Conservation (phyloP, 2,888 invertebrate genomes). For the Junonia oenone region DNA sequence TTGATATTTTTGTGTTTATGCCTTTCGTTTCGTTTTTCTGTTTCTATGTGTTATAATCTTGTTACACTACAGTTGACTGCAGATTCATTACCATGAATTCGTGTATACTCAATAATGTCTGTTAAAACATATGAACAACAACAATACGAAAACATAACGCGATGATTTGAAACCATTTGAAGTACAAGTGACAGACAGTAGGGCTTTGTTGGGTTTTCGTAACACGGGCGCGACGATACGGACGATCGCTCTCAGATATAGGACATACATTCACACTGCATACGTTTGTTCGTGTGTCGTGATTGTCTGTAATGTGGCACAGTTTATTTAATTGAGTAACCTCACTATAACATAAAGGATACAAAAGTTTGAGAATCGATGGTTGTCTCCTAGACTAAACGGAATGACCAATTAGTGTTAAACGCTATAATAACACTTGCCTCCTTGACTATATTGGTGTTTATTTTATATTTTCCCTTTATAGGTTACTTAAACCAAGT, state of each 20-base stretch:
- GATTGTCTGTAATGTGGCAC: slow-evolving; percentile 26
- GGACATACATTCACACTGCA: slow-evolving; percentile 46
- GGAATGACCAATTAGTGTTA: too few relatives aligned
- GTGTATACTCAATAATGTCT: too few relatives aligned
- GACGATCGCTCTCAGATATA: slow-evolving; percentile 50
- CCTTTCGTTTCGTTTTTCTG: too few relatives aligned
- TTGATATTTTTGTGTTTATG: too few relatives aligned
- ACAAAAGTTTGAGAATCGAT: slow-evolving; percentile 1
- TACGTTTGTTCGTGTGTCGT: slow-evolving; percentile 15
- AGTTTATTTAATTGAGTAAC: slow-evolving; percentile 21
- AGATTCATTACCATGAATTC: too few relatives aligned
- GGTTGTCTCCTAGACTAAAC: background rate
- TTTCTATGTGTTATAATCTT: too few relatives aligned
- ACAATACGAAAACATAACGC: background rate
- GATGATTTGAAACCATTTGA: slow-evolving; percentile 5
- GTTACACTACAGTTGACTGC: too few relatives aligned
- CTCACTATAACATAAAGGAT: background rate
- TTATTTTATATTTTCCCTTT: too few relatives aligned
- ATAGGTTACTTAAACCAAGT: too few relatives aligned
- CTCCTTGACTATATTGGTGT: too few relatives aligned
- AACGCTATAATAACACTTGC: too few relatives aligned
- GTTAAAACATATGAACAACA: background rate
- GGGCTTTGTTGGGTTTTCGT: slow-evolving; percentile 45
- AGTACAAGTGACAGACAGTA: slow-evolving; percentile 43
- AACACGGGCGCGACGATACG: slow-evolving; percentile 52